Evolutionary conservation across 1,140 invertebrate species (phyloP).

Genomic region (Lepeophtheirus salmonis): DNA sequence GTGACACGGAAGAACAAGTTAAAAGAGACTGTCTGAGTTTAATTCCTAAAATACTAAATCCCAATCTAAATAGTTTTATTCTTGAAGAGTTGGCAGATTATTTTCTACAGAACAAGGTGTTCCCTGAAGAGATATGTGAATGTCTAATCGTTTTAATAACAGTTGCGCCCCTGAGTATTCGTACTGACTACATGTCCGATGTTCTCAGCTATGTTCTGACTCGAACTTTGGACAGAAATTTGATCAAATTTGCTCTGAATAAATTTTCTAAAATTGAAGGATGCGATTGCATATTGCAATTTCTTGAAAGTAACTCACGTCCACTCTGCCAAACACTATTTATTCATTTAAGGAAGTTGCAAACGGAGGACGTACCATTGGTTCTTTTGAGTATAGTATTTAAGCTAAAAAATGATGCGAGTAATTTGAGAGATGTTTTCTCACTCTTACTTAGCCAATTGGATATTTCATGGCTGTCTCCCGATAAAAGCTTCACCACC

Average conservation of each 20-base stretch:
- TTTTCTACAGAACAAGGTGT: background rate
- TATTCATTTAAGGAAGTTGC: background rate
- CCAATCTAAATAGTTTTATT: background rate
- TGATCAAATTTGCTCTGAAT: background rate
- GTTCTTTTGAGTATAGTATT: slow-evolving; percentile 6
- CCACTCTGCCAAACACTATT: background rate
- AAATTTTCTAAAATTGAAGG: background rate
- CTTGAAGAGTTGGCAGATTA: background rate
- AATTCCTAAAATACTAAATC: background rate
- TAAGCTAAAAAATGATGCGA: background rate
- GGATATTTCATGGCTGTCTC: slow-evolving; percentile 7
- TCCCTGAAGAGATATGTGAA: background rate
- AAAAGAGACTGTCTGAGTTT: background rate
- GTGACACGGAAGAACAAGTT: background rate
- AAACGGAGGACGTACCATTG: background rate
- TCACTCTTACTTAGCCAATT: background rate
- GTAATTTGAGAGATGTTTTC: slow-evolving; percentile 2
- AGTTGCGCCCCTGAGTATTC: background rate
- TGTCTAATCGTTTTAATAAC: background rate
- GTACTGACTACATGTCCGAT: background rate
- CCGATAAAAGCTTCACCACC: slow-evolving; percentile 1
- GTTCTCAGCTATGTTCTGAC: background rate
- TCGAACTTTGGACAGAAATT: background rate
- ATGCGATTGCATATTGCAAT: background rate
- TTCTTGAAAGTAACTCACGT: background rate